Conservation (phyloP, 2,113 vertebrate species). For the Gallinago media region DNA sequence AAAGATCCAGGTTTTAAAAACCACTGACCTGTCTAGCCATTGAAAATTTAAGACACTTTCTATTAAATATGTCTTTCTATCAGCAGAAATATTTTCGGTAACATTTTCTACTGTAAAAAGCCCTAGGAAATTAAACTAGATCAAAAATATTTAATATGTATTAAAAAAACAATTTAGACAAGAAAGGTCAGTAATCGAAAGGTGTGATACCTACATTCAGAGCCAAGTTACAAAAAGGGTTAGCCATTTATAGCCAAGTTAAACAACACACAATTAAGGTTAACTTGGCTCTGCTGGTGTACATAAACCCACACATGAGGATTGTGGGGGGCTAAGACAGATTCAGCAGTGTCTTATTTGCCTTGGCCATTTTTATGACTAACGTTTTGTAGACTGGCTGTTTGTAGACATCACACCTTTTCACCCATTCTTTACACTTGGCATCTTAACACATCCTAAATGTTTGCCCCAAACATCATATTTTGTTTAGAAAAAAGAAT, state of each 20-base stretch:
- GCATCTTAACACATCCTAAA: slow-evolving; percentile 22
- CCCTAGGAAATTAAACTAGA: slow-evolving; percentile 47
- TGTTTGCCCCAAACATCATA: neutral
- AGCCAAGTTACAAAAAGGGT: slow-evolving; percentile 23
- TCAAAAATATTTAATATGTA: slow-evolving; percentile 34
- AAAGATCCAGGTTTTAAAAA: neutral
- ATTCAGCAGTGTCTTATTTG: slow-evolving; percentile 47
- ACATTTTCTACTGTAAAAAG: slow-evolving; percentile 32
- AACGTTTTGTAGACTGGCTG: neutral
- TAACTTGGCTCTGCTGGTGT: slow-evolving; percentile 12
- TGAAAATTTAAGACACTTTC: neutral
- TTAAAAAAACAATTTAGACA: slow-evolving; percentile 44
- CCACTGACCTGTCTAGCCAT: neutral
- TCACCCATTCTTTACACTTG: slow-evolving; percentile 34
- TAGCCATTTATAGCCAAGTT: slow-evolving; percentile 10
- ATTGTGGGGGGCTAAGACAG: neutral
- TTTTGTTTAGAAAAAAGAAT: slow-evolving; percentile 38
- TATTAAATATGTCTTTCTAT: neutral
- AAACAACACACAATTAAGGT: slow-evolving; percentile 39
- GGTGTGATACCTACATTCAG: slow-evolving; percentile 8
- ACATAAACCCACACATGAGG: neutral
- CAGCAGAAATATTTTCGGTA: slow-evolving; percentile 22
- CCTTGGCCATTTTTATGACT: slow-evolving; percentile 33
- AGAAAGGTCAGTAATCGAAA: slow-evolving; percentile 44
- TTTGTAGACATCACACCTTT: slow-evolving; percentile 69